These are phyloP conservation scores for Meriones psammophilus DNA, from an alignment of 2,797 vertebrate genomes.

Conservation along the genomic window DNA sequence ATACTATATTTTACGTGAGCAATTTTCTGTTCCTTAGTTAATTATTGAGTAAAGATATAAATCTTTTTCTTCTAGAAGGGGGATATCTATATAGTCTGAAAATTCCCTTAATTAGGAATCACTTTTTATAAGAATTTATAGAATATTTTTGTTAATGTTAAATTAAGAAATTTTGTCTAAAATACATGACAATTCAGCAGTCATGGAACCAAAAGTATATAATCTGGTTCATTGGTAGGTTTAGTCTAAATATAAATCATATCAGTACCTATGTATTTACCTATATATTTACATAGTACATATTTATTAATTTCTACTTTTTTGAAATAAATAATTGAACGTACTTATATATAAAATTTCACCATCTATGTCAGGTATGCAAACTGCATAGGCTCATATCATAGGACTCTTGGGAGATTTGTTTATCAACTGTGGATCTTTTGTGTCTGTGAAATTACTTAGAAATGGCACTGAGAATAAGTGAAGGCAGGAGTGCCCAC, in stretches of 20 bases:
- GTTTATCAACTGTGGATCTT: constrained; percentile 9
- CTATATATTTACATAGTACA: neutral
- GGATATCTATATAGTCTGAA: constrained; percentile 78
- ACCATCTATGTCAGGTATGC: constrained; percentile 33
- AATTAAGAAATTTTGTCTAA: constrained; percentile 44
- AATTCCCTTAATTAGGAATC: constrained; percentile 78
- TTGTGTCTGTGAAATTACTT: constrained; percentile 10
- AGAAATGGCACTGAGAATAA: constrained; percentile 52
- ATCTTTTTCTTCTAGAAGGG: constrained; percentile 83
- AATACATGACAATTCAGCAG: constrained; percentile 65
- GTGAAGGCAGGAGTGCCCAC: neutral
- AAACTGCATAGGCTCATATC: constrained; percentile 14
- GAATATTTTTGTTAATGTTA: constrained; percentile 40
- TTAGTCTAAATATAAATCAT: constrained; percentile 24
- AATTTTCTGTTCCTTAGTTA: constrained; percentile 83
- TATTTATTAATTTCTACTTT: constrained; percentile 58
- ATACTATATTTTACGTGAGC: constrained; percentile 82
- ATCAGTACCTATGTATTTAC: neutral
- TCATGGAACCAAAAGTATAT: constrained; percentile 36
- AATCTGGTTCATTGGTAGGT: neutral
- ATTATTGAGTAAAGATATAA: constrained; percentile 81
- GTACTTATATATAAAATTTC: constrained; percentile 43
- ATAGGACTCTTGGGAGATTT: constrained; percentile 13
- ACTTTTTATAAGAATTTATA: constrained; percentile 77
- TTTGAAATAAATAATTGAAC: constrained; percentile 53